phyloP scores from a whole-genome alignment of 2,113 vertebrate genomes.

The mouse (Mus musculus) region DNA sequence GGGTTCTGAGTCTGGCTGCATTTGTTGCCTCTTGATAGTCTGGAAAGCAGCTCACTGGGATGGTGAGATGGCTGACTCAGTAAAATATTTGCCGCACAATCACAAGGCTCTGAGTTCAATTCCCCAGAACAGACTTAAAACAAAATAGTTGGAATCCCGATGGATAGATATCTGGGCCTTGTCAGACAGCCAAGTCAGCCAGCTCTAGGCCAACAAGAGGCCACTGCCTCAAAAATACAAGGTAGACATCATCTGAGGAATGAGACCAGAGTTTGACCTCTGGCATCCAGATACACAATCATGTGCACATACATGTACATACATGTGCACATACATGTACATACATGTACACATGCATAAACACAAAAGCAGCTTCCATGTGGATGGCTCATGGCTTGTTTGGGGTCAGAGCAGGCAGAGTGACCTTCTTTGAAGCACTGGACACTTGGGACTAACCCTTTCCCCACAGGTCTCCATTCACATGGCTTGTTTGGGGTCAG shows the following conservation, averaged over 20 bases:
- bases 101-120: background rate
- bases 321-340: background rate
- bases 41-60: slow-evolving; percentile 68
- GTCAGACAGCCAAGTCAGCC: too few species aligned
- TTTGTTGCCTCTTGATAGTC: slow-evolving; percentile 74
- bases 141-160: background rate
- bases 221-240: background rate
- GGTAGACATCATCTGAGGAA: background rate
- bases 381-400: slow-evolving; percentile 78
- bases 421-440: slow-evolving; percentile 73
- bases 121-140: background rate
- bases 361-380: slow-evolving; percentile 63
- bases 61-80: background rate
- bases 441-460: slow-evolving; percentile 80
- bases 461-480: slow-evolving; percentile 74
- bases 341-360: background rate
- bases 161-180: background rate
- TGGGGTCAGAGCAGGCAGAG: slow-evolving; percentile 65
- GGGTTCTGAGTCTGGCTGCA: slow-evolving; percentile 64
- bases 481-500: too few species aligned
- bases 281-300: background rate
- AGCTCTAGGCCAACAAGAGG: background rate
- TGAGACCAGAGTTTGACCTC: background rate
- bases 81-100: background rate
- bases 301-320: background rate